Evolutionary conservation across 2,113 vertebrate species (phyloP), one percentile per base, ranked within the genome.

Genomic region (Podarcis raffonei): DNA sequence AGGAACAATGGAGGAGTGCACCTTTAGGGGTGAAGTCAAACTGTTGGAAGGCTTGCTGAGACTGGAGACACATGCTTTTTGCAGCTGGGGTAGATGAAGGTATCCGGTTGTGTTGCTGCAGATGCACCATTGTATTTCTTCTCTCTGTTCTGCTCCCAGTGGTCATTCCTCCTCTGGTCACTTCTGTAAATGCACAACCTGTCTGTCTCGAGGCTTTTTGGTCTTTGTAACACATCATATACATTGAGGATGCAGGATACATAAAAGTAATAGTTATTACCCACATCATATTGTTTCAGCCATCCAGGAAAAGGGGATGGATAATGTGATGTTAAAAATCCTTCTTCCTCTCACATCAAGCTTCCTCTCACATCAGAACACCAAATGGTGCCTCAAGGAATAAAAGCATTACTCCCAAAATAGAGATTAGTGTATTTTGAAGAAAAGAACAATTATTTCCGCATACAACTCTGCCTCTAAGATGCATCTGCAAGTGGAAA

Each of bases 401-500:
- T 74, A 74, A 71, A 75, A 85, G 35, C 53, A 18, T 35, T 27
- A 13, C 11, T 22, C 71, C 25, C 25, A 12, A 65, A 82, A 75
- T 11, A 59, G 59, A 59, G 42, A 74, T 82, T 18, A 37, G 15
- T 39, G 5, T 39, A 32, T 71, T 81, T 39, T 35, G 48, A 86
- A 18, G 48, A 72, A 87, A 37, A 59, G 81, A 27, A 35, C 65
- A 32, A 30, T 81, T 39, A 59, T 62, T 87, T 81, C 32, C 57
- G 27, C 25, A n/a, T 15, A 37, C 1, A 3, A 23, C 5, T 25
- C 9, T 13, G 6, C 6, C 12, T 66, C 57, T 27, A 39, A 37
- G 71, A 88, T 65, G 59, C 2, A 75, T 77, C 87, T 94, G 81
- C 65, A 4, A 76, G 65, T 76, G 82, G 66, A 94, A 93, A 91